phyloP scores from a whole-genome alignment of 2,888 invertebrate species.

The Sesia apiformis region DNA sequence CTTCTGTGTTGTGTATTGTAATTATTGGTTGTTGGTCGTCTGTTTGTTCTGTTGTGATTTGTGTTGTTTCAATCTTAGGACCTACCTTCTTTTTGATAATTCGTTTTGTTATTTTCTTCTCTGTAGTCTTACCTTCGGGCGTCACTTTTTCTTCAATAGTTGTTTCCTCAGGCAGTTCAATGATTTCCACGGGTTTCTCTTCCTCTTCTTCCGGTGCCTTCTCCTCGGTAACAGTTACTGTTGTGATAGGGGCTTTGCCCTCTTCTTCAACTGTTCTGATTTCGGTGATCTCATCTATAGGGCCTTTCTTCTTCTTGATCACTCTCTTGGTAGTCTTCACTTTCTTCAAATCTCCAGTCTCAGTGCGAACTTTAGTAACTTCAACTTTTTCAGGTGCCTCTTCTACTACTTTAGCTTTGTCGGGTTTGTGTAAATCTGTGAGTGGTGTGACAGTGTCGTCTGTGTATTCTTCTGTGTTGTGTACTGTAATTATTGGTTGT shows the following conservation, averaged over 20 bases:
- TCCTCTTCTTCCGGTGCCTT: conserved; percentile 8
- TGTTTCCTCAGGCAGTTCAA: conserved; percentile 4
- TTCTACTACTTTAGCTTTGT: conserved; percentile 17
- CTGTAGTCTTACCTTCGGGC: conserved; percentile 16
- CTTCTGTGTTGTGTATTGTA: conserved; percentile 4
- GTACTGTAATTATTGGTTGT: conserved; percentile 12
- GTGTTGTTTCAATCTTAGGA: conserved; percentile 19
- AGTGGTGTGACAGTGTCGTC: conserved; percentile 14
- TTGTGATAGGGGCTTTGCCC: conserved; percentile 14
- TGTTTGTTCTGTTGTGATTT: conserved; percentile 29
- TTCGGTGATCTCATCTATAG: conserved; percentile 31
- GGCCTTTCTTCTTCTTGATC: conserved; percentile 24
- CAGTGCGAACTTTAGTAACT: conserved; percentile 22
- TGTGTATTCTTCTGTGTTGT: conserved; percentile 14
- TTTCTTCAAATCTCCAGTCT: conserved; percentile 32
- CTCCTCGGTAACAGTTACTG: conserved; percentile 12
- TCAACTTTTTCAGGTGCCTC: conserved; percentile 14
- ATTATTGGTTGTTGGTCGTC: conserved; percentile 23
- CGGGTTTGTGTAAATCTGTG: conserved; percentile 10
- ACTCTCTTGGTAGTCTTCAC: conserved; percentile 21
- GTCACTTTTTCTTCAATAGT: conserved; percentile 3
- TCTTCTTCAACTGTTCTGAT: conserved; percentile 31
- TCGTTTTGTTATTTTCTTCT: conserved; percentile 13
- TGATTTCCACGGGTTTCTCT: conserved; percentile 12
- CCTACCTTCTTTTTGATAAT: conserved; percentile 17